Base-by-base conservation (phyloP, 2,113 vertebrate species). In the Pyxicephalus adspersus region DNA sequence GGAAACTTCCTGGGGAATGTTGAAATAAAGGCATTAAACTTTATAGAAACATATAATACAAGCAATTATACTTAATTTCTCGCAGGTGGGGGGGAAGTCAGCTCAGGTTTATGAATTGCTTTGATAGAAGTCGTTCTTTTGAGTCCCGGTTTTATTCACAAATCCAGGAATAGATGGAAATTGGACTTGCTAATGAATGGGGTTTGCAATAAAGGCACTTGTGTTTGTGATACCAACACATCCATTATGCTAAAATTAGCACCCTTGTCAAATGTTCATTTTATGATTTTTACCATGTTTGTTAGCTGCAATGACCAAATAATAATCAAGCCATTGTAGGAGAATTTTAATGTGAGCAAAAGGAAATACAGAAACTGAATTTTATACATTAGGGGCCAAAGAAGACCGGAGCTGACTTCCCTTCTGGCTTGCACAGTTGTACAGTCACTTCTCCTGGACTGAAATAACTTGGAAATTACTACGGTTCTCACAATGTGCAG, bases 31-130 rank as follows among this genome's bases (percentile, higher is more conserved):
- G 25, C 20, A 19, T 51, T 51, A 28, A 58, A 73, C n/a, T 81
- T 73, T 81, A 81, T 81, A 54, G 78, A 19, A 81, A 64, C 25
- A 22, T 54, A 26, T 52, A 64, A 81, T 73, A 81, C 58, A 64
- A 31, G 58, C 29, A 54, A 81, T 80, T 80, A 80, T 60, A 18
- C 34, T 23, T 55, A 81, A 81, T 81, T 81, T 73, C 68, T 60
- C 45, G 7, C 66, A 71, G 77, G 78, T 54, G 78, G 66, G 25
- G 19, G 25, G 22, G 25, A 52, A 3, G 19, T 31, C 7, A 3
- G 31, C 23, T 34, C 7, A 3, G 19, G 23, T 50, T 29, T 28
- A 29, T 28, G 64, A 20, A 26, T 58, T 2, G 15, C 31, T 50
- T 28, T 31, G 18, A 61, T 45, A 58, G 54, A 67, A 38, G 28